Base-by-base conservation (phyloP, 2,113 vertebrate species). In the Amphiprion percula region DNA sequence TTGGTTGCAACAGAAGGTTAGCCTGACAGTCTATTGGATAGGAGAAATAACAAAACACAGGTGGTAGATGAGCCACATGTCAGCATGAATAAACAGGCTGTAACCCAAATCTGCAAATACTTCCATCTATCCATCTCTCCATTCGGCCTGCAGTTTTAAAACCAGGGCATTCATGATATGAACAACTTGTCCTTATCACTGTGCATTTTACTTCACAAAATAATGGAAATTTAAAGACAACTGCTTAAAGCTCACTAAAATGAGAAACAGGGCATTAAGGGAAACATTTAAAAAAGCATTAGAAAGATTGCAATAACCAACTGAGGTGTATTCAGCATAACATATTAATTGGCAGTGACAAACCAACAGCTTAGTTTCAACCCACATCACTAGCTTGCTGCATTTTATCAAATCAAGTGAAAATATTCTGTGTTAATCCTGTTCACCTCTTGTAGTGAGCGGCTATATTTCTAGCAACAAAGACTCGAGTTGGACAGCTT, bases 1-100 rank as follows among this genome's bases (percentile, higher is more conserved):
- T 66, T 56, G 68, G 69, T 26, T 21, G 49, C 54, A 63, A 17
- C 30, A 61, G 53, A 65, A 60, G 26, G 23, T 65, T 64, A 65
- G 37, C 23, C 59, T 49, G 37, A 76, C 52, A 55, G 21, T 50
- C 2, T 47, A 7, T 28, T 19, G 67, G 37, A 64, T 69, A 78
- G 28, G 6, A 56, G 11, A 65, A 60, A 66, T 54, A 53, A 21
- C 50, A 47, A 55, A 69, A 41, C 6, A 7, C 37, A 50, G 30
- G 12, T 28, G 44, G 41, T 61, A 37, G 19, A 49, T 55, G 30
- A 39, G 5, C 14, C 26, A 74, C n/a, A 49, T 24, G 50, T 37
- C 41, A 53, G 50, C 10, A 10, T 4, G 1, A 53, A 59, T 23
- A n/a, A 46, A 58, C 21, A 75, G 15, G 24, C 16, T 68, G 52